Evolutionary conservation across 2,888 invertebrate species (phyloP), one percentile per base, ranked within the genome.

Genomic region (Archips xylosteana): DNA sequence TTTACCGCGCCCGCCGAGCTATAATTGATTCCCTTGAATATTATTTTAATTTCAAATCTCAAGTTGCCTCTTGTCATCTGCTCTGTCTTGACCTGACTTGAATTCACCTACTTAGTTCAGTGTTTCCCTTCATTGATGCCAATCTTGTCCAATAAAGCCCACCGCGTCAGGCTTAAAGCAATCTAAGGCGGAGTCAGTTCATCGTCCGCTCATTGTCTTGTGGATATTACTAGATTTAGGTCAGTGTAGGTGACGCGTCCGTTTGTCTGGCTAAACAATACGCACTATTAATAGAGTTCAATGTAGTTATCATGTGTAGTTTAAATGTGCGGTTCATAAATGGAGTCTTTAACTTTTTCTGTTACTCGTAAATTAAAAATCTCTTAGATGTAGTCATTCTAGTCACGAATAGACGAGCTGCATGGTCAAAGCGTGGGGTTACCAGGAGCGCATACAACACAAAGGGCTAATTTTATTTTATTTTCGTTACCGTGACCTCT

Each of bases 221-320:
- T 70, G 74, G 65, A 66, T 77, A 73, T 78, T 75, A 77, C 66
- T 72, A 76, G 79, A 82, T 83, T 76, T 79, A 77, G 83, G 84
- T 80, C 81, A 80, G 76, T 78, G 78, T 78, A 77, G 79, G 80
- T 78, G 80, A 80, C 78, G 77, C 80, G 79, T 78, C 78, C 80
- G 78, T 79, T 75, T 69, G 63, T 73, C 77, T 72, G 71, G 71
- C 77, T 75, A 71, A 68, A 62, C 66, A 71, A 71, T 60, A 60
- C n/a, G 23, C 51, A 42, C 60, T 39, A 62, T 45, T 61, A 36
- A 66, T 60, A 71, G 69, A 47, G 32, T 75, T 74, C 42, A 59
- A 73, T 64, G 64, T 36, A 15, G 45, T 45, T 32, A 42, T 62
- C 32, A 23, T 54, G 34, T 23, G 49, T 60, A 34, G 23, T 39